Evolutionary conservation across 2,888 invertebrate species (phyloP).

Genomic region (Leucophenga maculata): DNA sequence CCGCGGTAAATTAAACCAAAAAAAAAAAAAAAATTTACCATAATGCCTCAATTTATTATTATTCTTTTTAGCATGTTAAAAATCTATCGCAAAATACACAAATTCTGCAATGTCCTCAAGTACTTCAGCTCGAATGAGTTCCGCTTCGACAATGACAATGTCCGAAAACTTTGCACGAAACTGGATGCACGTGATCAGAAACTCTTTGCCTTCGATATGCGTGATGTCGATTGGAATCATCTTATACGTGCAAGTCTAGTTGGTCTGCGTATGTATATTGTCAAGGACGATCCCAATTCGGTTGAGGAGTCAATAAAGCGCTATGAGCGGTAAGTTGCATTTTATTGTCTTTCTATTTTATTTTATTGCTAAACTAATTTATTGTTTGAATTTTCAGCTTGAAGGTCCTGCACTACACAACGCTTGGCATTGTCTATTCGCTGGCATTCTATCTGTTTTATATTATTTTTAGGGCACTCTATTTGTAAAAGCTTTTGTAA

Average conservation of each 20-base stretch:
- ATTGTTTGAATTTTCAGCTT: slow-evolving; percentile 44
- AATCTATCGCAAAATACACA: slow-evolving; percentile 87
- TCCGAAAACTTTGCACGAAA: slow-evolving; percentile 70
- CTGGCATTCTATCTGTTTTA: slow-evolving; percentile 56
- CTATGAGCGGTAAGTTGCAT: slow-evolving; percentile 75
- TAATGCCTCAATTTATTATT: too few species aligned
- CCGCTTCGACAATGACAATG: slow-evolving; percentile 80
- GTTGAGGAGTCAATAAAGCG: slow-evolving; percentile 79
- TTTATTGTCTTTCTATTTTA: too few species aligned
- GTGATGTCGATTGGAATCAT: slow-evolving; percentile 79
- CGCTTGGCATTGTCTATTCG: slow-evolving; percentile 57
- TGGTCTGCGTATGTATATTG: slow-evolving; percentile 83
- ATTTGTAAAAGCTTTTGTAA: slow-evolving; percentile 42
- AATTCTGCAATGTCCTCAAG: slow-evolving; percentile 82
- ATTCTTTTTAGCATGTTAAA: slow-evolving; percentile 78
- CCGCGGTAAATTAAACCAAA: slow-evolving; percentile 67
- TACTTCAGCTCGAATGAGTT: slow-evolving; percentile 86
- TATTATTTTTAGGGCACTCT: slow-evolving; percentile 55
- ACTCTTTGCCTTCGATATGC: slow-evolving; percentile 84
- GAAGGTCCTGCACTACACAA: slow-evolving; percentile 62
- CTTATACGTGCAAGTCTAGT: slow-evolving; percentile 76
- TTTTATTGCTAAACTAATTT: not conserved
- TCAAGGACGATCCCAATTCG: slow-evolving; percentile 84
- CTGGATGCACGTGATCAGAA: slow-evolving; percentile 72
- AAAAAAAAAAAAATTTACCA: too few species aligned